Evolutionary conservation across 2,797 vertebrate genomes (phyloP).

Genomic region (Poecilia wingei): DNA sequence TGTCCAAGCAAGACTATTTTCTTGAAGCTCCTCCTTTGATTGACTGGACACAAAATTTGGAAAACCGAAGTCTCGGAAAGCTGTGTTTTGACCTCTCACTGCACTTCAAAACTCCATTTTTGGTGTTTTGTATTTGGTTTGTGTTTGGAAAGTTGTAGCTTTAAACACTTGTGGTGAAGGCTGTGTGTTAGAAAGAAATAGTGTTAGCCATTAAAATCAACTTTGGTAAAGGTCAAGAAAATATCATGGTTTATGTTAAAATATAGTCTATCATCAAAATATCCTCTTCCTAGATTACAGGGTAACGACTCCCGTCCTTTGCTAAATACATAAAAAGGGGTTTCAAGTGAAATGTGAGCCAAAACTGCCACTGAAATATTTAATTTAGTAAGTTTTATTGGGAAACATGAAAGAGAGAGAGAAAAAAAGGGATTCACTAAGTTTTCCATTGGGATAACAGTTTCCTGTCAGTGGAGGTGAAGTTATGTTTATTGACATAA

Average conservation of each 20-base stretch:
- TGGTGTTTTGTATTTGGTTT: neutral
- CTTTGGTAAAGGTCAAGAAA: constrained; percentile 7
- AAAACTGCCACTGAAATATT: neutral
- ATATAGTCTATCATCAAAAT: constrained; percentile 5
- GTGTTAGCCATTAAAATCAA: neutral
- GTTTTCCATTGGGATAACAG: neutral
- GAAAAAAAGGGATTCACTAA: neutral
- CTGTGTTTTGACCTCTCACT: neutral
- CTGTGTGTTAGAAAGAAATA: constrained; percentile 1
- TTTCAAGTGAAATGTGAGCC: neutral
- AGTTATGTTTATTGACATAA: neutral
- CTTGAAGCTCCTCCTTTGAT: neutral
- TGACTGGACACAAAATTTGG: neutral
- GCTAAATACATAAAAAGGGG: neutral
- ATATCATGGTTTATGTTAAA: neutral
- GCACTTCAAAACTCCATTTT: neutral
- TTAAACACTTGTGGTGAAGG: neutral
- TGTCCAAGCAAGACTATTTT: neutral
- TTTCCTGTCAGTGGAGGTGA: neutral
- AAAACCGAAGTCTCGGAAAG: neutral
- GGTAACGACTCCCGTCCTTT: neutral
- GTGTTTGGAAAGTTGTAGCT: neutral
- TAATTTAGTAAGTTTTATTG: neutral
- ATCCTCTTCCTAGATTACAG: constrained; percentile 4
- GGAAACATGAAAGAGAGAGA: constrained; percentile 1